Base-by-base conservation (phyloP, 37 sponge, comb jelly and placozoan species). In the Bolinopsis microptera region DNA sequence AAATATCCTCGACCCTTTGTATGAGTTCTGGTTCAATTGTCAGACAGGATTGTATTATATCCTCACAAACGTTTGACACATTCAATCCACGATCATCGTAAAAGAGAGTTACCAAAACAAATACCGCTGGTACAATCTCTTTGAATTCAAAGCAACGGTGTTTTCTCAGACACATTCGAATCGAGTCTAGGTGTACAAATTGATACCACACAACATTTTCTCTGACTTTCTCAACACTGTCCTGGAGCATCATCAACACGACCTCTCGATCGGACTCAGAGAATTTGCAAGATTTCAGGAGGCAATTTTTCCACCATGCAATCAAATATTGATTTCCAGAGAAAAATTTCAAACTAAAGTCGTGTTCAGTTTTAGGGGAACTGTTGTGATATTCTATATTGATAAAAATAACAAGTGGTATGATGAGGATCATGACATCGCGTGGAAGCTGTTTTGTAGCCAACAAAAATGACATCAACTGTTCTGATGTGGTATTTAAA, bases 121-220 rank as follows among this genome's bases (percentile, higher is more conserved):
- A 86, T 22, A 86, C 33, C 9, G 21, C 32, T 22, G 27, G 18
- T 32, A 77, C 36, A 33, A 32, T 24, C 1, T 40, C 61, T 38
- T 28, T 24, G 0, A 34, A 23, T 24, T 40, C 61, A 27, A 86
- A 40, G 16, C 0, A 18, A n/a, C 36, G 40, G 28, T 86, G 35
- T n/a, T 41, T 39, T n/a, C 3, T 86, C 31, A 86, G 61, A 8
- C 90, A 86, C 18, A 28, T 41, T 2, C 41, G 40, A 3, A 86
- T 86, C 1, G 90, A 36, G 22, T 86, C 90, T 1, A 86, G 90
- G 24, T 40, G 13, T 2, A 86, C n/a, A 40, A 34, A 86, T n/a
- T 39, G 90, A 38, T 36, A 86, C 90, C 41, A 41, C 31, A 41
- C 61, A 18, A 86, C 35, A 3, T 39, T 39, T 48, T 86, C 90